These are phyloP conservation scores for Rhabdomys dilectus DNA, from an alignment of 2,113 vertebrate species.

Conservation along the genomic window DNA sequence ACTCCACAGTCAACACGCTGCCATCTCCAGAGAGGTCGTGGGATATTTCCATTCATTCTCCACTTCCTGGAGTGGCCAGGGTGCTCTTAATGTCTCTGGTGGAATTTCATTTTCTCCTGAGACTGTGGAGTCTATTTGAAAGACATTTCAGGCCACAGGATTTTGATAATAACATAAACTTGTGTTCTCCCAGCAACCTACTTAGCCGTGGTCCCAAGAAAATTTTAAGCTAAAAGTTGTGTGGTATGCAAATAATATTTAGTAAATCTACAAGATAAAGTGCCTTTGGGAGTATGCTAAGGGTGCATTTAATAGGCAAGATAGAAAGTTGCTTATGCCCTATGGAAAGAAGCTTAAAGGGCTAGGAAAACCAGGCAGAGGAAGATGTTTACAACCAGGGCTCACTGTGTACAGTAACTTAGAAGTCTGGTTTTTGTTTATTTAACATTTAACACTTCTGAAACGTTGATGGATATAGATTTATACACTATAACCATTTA, in stretches of 20 bases:
- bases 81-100: not conserved
- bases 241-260: not conserved
- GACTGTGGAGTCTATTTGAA: not conserved
- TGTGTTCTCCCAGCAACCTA: not conserved
- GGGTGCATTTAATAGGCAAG: not conserved
- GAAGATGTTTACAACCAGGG: not conserved
- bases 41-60: not conserved
- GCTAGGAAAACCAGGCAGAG: too few relatives aligned
- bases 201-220: not conserved
- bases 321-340: not conserved
- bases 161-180: not conserved
- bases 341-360: not conserved
- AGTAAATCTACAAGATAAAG: not conserved
- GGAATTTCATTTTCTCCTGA: not conserved
- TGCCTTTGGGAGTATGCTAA: not conserved
- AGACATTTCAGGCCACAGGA: not conserved
- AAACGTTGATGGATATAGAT: not conserved
- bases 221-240: not conserved
- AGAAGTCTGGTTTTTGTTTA: not conserved
- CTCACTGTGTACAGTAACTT: too few relatives aligned
- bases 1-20: accelerated
- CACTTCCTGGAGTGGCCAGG: not conserved
- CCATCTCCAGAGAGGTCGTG: not conserved
- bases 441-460: not conserved
- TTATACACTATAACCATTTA: not conserved